These are phyloP conservation scores for Atherinosoma microstoma DNA, from an alignment of 2,797 vertebrate species.

Conservation along the genomic window DNA sequence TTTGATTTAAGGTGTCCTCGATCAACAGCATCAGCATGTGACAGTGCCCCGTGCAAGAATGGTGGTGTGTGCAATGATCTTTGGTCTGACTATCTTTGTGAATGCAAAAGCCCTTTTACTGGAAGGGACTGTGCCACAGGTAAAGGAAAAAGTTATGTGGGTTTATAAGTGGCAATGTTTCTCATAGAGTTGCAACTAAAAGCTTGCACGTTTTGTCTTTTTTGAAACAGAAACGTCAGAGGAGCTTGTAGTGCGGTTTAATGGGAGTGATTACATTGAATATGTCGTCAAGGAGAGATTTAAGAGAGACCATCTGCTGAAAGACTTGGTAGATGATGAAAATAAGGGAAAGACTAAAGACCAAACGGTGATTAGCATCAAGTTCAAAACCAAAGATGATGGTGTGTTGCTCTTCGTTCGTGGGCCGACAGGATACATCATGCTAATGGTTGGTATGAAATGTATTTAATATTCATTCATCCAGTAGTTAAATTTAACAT, in stretches of 20 bases:
- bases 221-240: slow-evolving; percentile 73
- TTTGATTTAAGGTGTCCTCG: slow-evolving; percentile 74
- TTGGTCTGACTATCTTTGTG: slow-evolving; percentile 82
- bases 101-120: slow-evolving; percentile 76
- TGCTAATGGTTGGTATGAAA: slow-evolving; percentile 67
- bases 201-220: background rate
- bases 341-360: slow-evolving; percentile 23
- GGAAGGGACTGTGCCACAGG: slow-evolving; percentile 79
- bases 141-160: slow-evolving; percentile 23
- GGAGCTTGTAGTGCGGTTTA: slow-evolving; percentile 73
- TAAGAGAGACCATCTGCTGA: slow-evolving; percentile 76
- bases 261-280: slow-evolving; percentile 74
- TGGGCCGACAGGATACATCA: slow-evolving; percentile 47
- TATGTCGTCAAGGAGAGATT: slow-evolving; percentile 82
- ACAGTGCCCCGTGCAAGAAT: slow-evolving; percentile 75
- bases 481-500: background rate
- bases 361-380: slow-evolving; percentile 68
- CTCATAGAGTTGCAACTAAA: background rate
- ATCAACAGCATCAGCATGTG: slow-evolving; percentile 62
- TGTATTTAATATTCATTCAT: background rate
- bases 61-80: slow-evolving; percentile 79
- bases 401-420: slow-evolving; percentile 71
- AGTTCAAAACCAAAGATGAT: slow-evolving; percentile 75
- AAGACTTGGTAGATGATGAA: slow-evolving; percentile 42
- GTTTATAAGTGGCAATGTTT: background rate